These are phyloP conservation scores for Taurulus bubalis DNA, from an alignment of 2,113 vertebrate species.

Conservation along the genomic window DNA sequence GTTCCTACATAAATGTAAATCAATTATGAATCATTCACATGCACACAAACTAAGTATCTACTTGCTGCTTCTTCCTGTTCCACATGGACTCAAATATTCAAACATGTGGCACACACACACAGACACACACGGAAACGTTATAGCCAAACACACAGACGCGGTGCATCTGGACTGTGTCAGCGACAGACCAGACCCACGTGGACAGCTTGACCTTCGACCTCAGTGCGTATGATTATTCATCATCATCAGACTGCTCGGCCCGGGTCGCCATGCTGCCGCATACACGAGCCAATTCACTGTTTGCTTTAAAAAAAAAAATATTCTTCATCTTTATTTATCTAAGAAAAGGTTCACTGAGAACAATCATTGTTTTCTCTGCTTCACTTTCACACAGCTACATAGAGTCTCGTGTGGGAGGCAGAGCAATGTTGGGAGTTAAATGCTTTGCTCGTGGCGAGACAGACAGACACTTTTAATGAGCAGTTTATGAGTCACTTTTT, in stretches of 20 bases:
- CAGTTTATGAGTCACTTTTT: not conserved
- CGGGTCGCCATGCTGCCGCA: slow-evolving; percentile 12
- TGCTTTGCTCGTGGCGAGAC: not conserved
- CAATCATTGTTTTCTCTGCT: slow-evolving; percentile 27
- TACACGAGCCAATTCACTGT: slow-evolving; percentile 34
- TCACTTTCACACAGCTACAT: slow-evolving; percentile 9
- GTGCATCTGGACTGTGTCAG: slow-evolving; percentile 78
- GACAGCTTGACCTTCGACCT: slow-evolving; percentile 73
- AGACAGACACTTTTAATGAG: not conserved
- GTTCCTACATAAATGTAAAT: not conserved
- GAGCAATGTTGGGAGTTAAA: slow-evolving; percentile 7
- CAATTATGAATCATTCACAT: not conserved
- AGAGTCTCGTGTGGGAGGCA: not conserved
- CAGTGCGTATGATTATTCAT: slow-evolving; percentile 73
- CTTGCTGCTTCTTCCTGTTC: slow-evolving; percentile 17
- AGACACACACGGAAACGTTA: slow-evolving; percentile 29
- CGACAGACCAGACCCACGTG: slow-evolving; percentile 72
- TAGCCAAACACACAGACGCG: slow-evolving; percentile 50
- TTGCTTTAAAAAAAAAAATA: slow-evolving; percentile 24
- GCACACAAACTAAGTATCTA: not conserved
- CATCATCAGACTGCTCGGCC: slow-evolving; percentile 70
- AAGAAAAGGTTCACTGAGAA: slow-evolving; percentile 27
- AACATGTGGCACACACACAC: slow-evolving; percentile 1
- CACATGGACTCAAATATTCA: slow-evolving; percentile 17
- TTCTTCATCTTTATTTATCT: slow-evolving; percentile 26